Evolutionary conservation across 2,797 vertebrate genomes (phyloP).

Genomic region (Micropoecilia bifurca): DNA sequence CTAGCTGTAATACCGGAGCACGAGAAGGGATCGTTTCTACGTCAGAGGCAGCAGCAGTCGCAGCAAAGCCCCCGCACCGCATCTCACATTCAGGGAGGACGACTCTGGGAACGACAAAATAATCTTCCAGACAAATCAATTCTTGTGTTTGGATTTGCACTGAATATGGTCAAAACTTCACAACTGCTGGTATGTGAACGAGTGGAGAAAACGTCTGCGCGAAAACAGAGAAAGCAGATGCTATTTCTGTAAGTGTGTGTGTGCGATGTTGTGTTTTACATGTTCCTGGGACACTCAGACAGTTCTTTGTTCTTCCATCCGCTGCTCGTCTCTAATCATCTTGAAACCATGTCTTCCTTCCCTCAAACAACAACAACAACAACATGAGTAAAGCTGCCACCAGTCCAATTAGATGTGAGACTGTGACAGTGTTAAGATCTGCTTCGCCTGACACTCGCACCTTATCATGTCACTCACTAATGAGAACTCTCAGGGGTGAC

Average conservation of each 20-base stretch:
- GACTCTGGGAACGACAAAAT: conserved; percentile 31
- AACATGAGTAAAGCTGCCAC: conserved; percentile 37
- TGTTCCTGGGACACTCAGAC: conserved; percentile 29
- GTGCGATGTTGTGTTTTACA: background rate
- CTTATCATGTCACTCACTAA: conserved; percentile 55
- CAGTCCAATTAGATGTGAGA: conserved; percentile 55
- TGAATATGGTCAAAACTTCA: background rate
- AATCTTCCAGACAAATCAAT: background rate
- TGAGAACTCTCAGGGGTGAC: conserved; percentile 30
- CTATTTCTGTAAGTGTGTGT: background rate
- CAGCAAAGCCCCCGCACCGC: conserved; percentile 11
- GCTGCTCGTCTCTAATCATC: conserved; percentile 13
- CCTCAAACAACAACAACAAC: conserved; percentile 31
- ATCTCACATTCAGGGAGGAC: conserved; percentile 20
- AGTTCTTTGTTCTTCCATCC: conserved; percentile 39
- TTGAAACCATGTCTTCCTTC: background rate
- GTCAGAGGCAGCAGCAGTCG: conserved; percentile 32
- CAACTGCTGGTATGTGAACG: background rate
- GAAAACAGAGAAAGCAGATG: background rate
- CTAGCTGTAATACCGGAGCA: conserved; percentile 49
- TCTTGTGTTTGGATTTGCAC: conserved; percentile 12
- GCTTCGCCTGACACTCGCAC: conserved; percentile 50
- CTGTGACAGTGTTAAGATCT: conserved; percentile 47
- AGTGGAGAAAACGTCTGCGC: background rate
- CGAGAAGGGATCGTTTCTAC: conserved; percentile 45